Percentiles rank a stretch among this genome's conserved stretches.
Evolutionary conservation across 2,888 invertebrate genomes (phyloP).

Genomic region (Zygothrica quintamaculata): DNA sequence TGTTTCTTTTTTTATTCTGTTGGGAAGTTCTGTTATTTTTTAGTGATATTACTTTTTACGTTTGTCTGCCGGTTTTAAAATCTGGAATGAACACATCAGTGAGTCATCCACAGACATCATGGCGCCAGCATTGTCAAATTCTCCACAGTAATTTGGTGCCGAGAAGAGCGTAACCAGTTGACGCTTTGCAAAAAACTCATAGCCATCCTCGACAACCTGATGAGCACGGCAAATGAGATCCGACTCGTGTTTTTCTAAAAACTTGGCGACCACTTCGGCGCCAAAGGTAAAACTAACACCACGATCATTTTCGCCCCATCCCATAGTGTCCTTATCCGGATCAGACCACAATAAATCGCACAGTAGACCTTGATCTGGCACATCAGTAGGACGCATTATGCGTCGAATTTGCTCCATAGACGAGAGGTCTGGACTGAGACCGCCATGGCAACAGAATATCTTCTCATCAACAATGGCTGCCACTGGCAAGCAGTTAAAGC

Average conservation of each 20-base stretch:
- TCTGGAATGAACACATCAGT: constrained; percentile 99
- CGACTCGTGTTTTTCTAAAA: constrained; percentile 99
- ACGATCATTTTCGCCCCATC: constrained; percentile 99
- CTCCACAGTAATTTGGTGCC: constrained; percentile 98
- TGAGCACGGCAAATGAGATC: constrained; percentile 99
- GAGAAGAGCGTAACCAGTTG: constrained; percentile 96
- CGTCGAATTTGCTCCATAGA: constrained; percentile 99
- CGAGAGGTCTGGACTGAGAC: constrained; percentile 95
- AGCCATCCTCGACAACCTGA: constrained; percentile 99
- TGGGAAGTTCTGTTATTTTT: constrained; percentile 53
- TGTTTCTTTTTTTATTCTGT: constrained; percentile 29
- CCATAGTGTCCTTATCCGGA: constrained; percentile 98
- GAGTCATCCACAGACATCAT: constrained; percentile 99
- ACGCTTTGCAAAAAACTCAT: constrained; percentile 98
- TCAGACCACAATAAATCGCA: constrained; percentile 99
- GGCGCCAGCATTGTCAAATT: constrained; percentile 94
- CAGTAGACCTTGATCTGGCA: constrained; percentile 97
- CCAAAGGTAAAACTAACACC: constrained; percentile 99
- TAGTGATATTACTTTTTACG: constrained; percentile 88
- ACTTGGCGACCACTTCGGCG: constrained; percentile 99
- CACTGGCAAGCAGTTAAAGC: constrained; percentile 99
- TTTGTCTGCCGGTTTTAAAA: constrained; percentile 98
- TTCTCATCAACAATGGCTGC: constrained; percentile 95
- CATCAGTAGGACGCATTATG: constrained; percentile 99
- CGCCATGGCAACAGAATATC: constrained; percentile 92